phyloP scores from a whole-genome alignment of 1,140 invertebrate genomes.

The Solen grandis region DNA sequence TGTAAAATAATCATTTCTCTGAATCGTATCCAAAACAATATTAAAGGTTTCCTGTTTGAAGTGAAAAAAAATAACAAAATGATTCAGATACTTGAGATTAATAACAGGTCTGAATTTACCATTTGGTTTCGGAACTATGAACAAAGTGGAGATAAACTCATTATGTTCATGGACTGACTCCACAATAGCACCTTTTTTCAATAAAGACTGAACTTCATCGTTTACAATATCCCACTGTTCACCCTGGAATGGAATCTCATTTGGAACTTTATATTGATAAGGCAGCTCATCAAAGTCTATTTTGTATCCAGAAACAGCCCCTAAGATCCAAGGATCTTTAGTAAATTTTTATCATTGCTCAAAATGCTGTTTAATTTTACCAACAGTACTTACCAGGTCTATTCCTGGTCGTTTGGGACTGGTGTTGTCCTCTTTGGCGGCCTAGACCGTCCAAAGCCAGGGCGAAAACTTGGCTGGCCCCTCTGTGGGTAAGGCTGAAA shows the following conservation, averaged over 20 bases:
- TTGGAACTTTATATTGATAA: background rate
- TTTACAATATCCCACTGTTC: conserved; percentile 15
- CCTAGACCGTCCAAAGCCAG: too few relatives aligned
- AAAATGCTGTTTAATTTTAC: too few relatives aligned
- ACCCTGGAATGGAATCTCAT: conserved; percentile 11
- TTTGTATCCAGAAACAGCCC: conserved; percentile 20
- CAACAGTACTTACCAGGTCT: too few relatives aligned
- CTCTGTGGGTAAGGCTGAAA: too few relatives aligned
- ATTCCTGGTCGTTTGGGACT: too few relatives aligned
- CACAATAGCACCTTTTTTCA: conserved; percentile 21
- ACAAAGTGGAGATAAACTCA: conserved; percentile 34
- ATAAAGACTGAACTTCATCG: background rate
- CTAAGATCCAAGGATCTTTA: conserved; percentile 19
- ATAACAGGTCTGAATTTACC: too few relatives aligned
- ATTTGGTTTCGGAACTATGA: too few relatives aligned
- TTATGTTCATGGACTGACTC: background rate
- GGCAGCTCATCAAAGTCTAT: conserved; percentile 3
- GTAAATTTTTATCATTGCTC: conserved; percentile 28
- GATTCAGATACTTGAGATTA: conserved; percentile 19
- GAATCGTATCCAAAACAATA: conserved; percentile 26
- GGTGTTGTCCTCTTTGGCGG: too few relatives aligned
- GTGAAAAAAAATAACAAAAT: conserved; percentile 21
- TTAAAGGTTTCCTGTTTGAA: conserved; percentile 32
- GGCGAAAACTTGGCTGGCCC: too few relatives aligned
- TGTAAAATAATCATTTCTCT: conserved; percentile 35